phyloP scores from a whole-genome alignment of 2,888 invertebrate species.

The Thereva unica region DNA sequence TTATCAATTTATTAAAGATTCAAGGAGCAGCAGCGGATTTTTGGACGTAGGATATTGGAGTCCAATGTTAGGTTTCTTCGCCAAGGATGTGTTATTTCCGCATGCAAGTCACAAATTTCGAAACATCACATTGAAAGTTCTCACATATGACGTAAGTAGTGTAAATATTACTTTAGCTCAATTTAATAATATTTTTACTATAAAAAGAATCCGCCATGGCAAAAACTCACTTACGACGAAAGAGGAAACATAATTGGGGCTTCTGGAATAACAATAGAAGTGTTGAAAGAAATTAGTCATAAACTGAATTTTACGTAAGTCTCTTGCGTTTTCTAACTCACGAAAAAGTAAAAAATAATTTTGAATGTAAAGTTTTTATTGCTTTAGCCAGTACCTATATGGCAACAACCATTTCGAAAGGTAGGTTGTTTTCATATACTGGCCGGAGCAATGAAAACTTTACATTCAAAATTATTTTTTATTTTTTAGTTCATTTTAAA shows the following conservation, averaged over 20 bases:
- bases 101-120: constrained; percentile 80
- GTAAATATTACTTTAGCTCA: neutral
- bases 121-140: constrained; percentile 71
- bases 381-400: too few species aligned
- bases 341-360: too few species aligned
- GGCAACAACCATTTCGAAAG: too few species aligned
- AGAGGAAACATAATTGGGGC: constrained; percentile 64
- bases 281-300: constrained; percentile 73
- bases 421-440: too few species aligned
- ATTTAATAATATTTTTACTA: constrained; percentile 24
- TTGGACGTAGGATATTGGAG: constrained; percentile 74
- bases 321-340: too few species aligned
- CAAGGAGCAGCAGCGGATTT: constrained; percentile 45
- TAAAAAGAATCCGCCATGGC: constrained; percentile 86
- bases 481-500: too few species aligned
- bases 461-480: too few species aligned
- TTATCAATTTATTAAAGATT: too few species aligned
- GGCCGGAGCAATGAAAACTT: too few species aligned
- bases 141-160: constrained; percentile 74
- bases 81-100: constrained; percentile 75
- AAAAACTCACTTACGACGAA: constrained; percentile 67
- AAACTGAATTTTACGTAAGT: constrained; percentile 82
- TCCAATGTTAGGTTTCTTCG: constrained; percentile 68
- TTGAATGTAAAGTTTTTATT: too few species aligned
- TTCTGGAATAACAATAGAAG: constrained; percentile 77